These are phyloP conservation scores for Apis florea DNA, from an alignment of 1,140 invertebrate species.

Conservation along the genomic window DNA sequence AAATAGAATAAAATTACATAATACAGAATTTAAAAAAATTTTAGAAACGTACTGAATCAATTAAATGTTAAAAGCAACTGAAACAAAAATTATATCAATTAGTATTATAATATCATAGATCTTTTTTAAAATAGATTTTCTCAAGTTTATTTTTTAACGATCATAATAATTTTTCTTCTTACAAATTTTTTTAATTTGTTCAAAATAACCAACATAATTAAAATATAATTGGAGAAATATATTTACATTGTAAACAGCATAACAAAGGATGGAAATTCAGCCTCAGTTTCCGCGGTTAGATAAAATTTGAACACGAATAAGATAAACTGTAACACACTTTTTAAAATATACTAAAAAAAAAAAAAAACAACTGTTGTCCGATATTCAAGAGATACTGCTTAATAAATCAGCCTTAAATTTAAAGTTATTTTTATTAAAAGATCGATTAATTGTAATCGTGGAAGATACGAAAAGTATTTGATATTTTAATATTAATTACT, in stretches of 20 bases:
- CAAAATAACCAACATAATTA: background rate
- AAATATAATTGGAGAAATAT: background rate
- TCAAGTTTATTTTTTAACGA: background rate
- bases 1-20: background rate
- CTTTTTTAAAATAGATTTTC: background rate
- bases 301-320: conserved; percentile 4
- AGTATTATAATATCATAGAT: too few species aligned
- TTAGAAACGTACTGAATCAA: background rate
- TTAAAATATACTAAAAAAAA: background rate
- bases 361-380: background rate
- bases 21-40: background rate
- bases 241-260: background rate
- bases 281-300: conserved; percentile 25
- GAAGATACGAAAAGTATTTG: background rate
- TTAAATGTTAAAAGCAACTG: background rate
- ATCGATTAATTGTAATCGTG: background rate
- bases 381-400: background rate
- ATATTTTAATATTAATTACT: too few species aligned
- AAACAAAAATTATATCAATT: background rate
- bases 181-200: too few species aligned
- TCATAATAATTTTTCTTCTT: too few species aligned
- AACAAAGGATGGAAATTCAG: conserved; percentile 11
- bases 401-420: background rate
- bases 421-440: background rate
- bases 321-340: background rate